Conservation (phyloP, 92 coral and sea anemone species). For the Umimayanthus kanabou region DNA sequence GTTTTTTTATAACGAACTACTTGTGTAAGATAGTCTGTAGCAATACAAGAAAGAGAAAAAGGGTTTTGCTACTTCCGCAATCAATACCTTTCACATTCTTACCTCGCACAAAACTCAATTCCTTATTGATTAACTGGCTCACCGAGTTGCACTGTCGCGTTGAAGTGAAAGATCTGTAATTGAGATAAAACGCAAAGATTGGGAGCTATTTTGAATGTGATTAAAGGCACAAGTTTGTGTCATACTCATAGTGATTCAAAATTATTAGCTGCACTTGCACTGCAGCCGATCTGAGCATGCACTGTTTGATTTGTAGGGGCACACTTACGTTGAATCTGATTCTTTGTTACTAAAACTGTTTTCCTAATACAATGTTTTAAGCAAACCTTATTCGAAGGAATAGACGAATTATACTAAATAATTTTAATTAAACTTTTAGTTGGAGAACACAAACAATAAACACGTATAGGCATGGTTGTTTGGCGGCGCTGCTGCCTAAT, state of each 20-base stretch:
- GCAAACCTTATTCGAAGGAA: not conserved
- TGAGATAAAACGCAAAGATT: conserved; percentile 13
- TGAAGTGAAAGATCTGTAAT: conserved; percentile 31
- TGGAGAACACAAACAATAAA: not conserved
- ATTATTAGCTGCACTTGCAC: not conserved
- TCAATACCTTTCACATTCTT: not conserved
- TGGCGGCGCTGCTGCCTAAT: too few relatives aligned
- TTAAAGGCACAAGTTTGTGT: conserved; percentile 13
- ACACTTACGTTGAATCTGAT: not conserved
- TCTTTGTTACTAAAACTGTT: not conserved
- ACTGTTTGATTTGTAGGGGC: too few relatives aligned
- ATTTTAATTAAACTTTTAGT: too few relatives aligned
- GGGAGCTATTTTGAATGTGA: not conserved
- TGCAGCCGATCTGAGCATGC: not conserved
- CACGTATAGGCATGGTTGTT: not conserved
- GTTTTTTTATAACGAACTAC: not conserved
- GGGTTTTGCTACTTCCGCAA: not conserved
- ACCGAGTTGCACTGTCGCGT: not conserved
- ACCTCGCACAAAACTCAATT: conserved; percentile 7
- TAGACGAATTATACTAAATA: not conserved
- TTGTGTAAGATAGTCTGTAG: not conserved
- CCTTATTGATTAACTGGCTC: not conserved
- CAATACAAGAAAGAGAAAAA: not conserved
- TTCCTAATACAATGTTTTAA: not conserved
- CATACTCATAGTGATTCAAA: not conserved